Evolutionary conservation across 2,888 invertebrate species (phyloP).

Genomic region (Lagria hirta): DNA sequence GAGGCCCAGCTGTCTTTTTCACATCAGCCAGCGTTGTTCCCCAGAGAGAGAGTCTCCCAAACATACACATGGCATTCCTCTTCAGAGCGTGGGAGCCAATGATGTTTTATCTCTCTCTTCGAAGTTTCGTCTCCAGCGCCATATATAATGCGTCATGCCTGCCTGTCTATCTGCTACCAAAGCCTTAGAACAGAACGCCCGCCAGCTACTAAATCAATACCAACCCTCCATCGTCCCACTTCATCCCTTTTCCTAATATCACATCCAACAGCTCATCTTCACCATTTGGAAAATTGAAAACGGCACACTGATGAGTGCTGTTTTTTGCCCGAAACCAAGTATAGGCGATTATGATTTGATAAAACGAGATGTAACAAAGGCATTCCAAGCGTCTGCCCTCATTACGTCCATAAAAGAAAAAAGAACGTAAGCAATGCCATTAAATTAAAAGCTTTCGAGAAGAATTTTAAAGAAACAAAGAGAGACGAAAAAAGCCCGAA

Average conservation of each 20-base stretch:
- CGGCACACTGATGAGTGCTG: background rate
- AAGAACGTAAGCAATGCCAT: slow-evolving; percentile 5
- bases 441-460: slow-evolving; percentile 9
- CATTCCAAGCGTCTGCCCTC: slow-evolving; percentile 1
- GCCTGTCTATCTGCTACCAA: slow-evolving; percentile 55
- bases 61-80: slow-evolving; percentile 41
- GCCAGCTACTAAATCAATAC: slow-evolving; percentile 57
- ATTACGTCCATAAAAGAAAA: slow-evolving; percentile 3
- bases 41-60: slow-evolving; percentile 24
- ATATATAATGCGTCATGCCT: slow-evolving; percentile 56
- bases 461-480: slow-evolving; percentile 4
- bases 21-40: slow-evolving; percentile 51
- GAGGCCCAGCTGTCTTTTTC: slow-evolving; percentile 53
- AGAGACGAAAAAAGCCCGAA: background rate
- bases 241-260: slow-evolving; percentile 38
- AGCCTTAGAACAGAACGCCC: slow-evolving; percentile 54
- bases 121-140: slow-evolving; percentile 55
- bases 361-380: too few species aligned
- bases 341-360: too few species aligned
- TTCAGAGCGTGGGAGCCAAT: slow-evolving; percentile 36
- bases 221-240: slow-evolving; percentile 41
- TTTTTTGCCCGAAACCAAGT: too few species aligned
- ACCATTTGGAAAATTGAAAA: slow-evolving; percentile 44
- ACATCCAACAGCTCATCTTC: slow-evolving; percentile 44
- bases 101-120: slow-evolving; percentile 36